Evolutionary conservation across 2,888 invertebrate species (phyloP).

Genomic region (Salpingus planirostris): DNA sequence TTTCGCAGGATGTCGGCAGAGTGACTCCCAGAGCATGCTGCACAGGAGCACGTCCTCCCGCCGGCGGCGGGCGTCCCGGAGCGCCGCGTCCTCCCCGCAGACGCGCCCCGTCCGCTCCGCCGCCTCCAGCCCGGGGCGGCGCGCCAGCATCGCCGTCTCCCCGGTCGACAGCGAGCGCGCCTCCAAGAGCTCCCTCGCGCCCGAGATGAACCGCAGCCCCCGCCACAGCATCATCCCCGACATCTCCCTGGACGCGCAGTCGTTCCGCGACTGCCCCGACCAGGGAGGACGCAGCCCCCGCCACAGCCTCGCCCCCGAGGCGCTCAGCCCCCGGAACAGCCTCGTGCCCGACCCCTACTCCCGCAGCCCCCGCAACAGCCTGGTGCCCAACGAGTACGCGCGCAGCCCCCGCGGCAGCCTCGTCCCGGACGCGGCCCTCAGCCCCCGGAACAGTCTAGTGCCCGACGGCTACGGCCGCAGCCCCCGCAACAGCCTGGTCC

Average conservation of each 20-base stretch:
- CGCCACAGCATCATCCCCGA: constrained; percentile 39
- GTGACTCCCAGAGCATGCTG: constrained; percentile 46
- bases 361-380: constrained; percentile 50
- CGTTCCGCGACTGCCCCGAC: constrained; percentile 42
- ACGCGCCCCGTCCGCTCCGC: constrained; percentile 47
- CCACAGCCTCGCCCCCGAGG: constrained; percentile 51
- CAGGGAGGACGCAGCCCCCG: constrained; percentile 48
- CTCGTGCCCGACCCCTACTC: constrained; percentile 51
- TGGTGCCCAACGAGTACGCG: constrained; percentile 53
- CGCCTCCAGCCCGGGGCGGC: constrained; percentile 37
- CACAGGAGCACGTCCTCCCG: constrained; percentile 57
- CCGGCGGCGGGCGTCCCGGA: constrained; percentile 56
- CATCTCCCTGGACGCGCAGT: constrained; percentile 40
- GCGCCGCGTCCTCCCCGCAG: constrained; percentile 57
- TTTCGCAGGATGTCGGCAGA: not conserved
- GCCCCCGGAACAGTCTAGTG: constrained; percentile 47
- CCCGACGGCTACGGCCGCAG: constrained; percentile 51
- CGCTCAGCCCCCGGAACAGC: constrained; percentile 50
- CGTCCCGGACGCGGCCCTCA: constrained; percentile 34
- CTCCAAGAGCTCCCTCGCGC: constrained; percentile 29
- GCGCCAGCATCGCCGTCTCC: constrained; percentile 39
- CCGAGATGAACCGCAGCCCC: constrained; percentile 43
- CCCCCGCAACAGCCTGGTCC: constrained; percentile 49
- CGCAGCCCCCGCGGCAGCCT: constrained; percentile 48
- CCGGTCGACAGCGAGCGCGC: constrained; percentile 33